Percentiles rank a stretch among this genome's conserved stretches.
These are phyloP conservation scores for Sciurus vulgaris DNA, from an alignment of 2,797 vertebrate genomes.

Conservation along the genomic window DNA sequence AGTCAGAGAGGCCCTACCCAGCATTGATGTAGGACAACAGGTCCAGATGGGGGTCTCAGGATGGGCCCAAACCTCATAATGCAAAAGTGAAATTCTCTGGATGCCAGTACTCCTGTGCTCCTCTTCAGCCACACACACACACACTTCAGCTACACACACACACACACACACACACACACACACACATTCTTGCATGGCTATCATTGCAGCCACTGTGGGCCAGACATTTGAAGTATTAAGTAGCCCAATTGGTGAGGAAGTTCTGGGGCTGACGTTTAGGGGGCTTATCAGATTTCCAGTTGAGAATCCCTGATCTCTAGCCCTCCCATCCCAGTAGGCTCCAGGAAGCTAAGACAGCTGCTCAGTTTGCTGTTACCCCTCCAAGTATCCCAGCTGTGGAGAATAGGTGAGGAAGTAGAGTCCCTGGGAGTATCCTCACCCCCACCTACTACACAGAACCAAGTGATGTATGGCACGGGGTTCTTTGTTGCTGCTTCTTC, in stretches of 20 bases:
- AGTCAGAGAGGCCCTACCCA: background rate
- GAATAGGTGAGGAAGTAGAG: background rate
- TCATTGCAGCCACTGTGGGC: background rate
- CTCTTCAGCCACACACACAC: background rate
- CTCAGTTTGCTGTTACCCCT: background rate
- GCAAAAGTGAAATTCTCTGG: background rate
- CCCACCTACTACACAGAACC: background rate
- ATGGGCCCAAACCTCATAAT: background rate
- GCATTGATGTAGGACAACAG: background rate
- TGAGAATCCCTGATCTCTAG: background rate
- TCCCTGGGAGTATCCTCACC: background rate
- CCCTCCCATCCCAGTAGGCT: slow-evolving; percentile 11
- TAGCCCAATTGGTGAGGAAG: background rate
- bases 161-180: background rate
- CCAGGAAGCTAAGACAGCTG: slow-evolving; percentile 28
- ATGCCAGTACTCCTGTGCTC: background rate
- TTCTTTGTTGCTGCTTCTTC: background rate
- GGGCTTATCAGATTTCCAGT: background rate
- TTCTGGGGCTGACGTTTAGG: background rate
- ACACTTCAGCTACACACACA: background rate
- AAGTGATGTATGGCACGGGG: background rate
- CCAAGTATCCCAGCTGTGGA: background rate
- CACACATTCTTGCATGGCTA: background rate
- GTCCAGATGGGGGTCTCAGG: background rate
- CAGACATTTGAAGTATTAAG: slow-evolving; percentile 12